Base-by-base conservation (phyloP, 2,797 vertebrate genomes). In the Rhodeus uyekii region DNA sequence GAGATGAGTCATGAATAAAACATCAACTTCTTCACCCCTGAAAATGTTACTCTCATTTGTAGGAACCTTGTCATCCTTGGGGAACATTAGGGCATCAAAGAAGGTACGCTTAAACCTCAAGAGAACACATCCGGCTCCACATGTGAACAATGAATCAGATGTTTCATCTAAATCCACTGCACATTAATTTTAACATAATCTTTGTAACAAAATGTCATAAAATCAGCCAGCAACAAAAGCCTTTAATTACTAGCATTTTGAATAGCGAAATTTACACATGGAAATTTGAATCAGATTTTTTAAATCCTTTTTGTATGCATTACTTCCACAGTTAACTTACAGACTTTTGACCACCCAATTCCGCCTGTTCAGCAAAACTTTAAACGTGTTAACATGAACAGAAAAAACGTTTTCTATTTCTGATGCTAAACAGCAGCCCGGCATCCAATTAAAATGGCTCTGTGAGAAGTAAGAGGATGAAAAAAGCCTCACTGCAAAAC, bases 1-100 rank as follows among this genome's bases (percentile, higher is more conserved):
- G 72, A 64, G 7, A 79, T 22, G 24, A 60, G n/a, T 29, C 32
- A 88, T 85, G 39, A 85, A 86, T 81, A 82, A 86, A 85, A 75
- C 18, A 86, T 83, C 48, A 46, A 42, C 50, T 34, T 78, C 50
- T 73, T 79, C 39, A 60, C 63, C 63, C 27, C 36, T 58, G 71
- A 80, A 78, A 75, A 50, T 64, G 64, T 34, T 65, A 38, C 48
- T 82, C 71, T 85, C 72, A 80, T 82, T 84, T 85, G 72, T 55
- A 65, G 38, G n/a, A 73, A 61, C 13, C 71, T 76, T 63, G 58
- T 64, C 58, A 75, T 29, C 39, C 36, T 63, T 34, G 18, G 14
- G 24, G 29, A 76, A 19, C 24, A 22, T 7, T 24, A 42, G 50
- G 38, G 34, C 19, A 76, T 76, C 27, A 78, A 68, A 74, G 38